Percentiles rank a stretch among this genome's conserved stretches.
Conservation (phyloP, 1,140 invertebrate genomes). For the Charaxes varanes region DNA sequence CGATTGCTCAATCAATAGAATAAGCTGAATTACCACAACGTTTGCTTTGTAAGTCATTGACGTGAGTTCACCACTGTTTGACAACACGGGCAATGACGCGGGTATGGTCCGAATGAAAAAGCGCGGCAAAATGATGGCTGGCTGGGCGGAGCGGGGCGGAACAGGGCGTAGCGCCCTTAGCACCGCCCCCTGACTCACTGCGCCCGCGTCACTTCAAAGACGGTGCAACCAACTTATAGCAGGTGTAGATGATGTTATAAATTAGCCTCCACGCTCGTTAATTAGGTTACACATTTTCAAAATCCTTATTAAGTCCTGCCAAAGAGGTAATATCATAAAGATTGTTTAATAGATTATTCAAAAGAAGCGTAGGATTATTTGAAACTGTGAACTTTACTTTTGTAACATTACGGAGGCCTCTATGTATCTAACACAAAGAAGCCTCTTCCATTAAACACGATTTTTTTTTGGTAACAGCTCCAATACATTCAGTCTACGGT, state of each 20-base stretch:
- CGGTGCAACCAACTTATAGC: constrained; percentile 8
- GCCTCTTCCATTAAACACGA: constrained; percentile 11
- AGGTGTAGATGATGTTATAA: constrained; percentile 7
- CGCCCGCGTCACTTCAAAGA: constrained; percentile 30
- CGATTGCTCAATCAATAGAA: constrained; percentile 8
- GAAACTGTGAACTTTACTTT: constrained; percentile 5
- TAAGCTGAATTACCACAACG: constrained; percentile 7
- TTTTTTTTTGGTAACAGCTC: constrained; percentile 21
- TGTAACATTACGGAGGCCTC: constrained; percentile 4
- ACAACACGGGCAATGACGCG: constrained; percentile 61
- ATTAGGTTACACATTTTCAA: constrained; percentile 5
- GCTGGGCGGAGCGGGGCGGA: constrained; percentile 58
- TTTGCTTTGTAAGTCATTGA: constrained; percentile 36
- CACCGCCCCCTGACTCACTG: constrained; percentile 61
- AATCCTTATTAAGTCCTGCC: not conserved
- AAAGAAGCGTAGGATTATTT: too few species aligned
- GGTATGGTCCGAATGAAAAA: constrained; percentile 52
- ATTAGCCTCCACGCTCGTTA: not conserved
- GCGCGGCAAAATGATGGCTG: constrained; percentile 62
- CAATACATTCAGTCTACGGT: constrained; percentile 16
- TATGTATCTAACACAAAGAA: constrained; percentile 15
- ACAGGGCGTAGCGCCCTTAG: constrained; percentile 67
- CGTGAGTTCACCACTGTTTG: constrained; percentile 50
- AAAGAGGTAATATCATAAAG: not conserved
- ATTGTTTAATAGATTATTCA: too few species aligned